Evolutionary conservation across 1,140 invertebrate genomes (phyloP), one percentile per base, ranked within the genome.

Genomic region (Euborellia annulipes): DNA sequence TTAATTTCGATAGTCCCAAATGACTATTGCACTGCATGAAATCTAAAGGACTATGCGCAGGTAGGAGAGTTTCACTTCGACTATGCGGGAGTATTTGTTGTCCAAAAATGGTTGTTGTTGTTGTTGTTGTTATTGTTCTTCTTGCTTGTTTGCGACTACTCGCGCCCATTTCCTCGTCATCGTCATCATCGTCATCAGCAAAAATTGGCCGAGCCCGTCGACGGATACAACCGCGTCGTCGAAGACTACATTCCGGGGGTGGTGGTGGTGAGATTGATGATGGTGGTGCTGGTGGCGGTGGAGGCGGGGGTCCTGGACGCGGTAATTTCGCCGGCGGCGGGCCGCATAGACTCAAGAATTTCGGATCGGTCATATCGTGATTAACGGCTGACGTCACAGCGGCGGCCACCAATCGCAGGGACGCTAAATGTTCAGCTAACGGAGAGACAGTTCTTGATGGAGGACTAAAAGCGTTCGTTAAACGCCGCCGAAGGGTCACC

Each of bases 301-400:
- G 11, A 11, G 1, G 16, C 17, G 3, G 3, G 16, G 7, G 11
- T 19, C 3, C 2, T 7, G 18, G 14, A 2, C 17, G 4, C 3
- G 39, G 17, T 13, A 20, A 3, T 7, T 17, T 37, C 4, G 36
- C 13, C 4, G 36, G 13, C 36, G 36, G 13, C 14, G 18, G 39
- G 2, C 1, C 16, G 20, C 16, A 48, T 21, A 27, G 16, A 41
- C 47, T 48, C 2, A 50, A 30, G 16, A 50, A 50, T 14, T 40
- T 39, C 2, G 48, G 48, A 27, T 50, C 44, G 11, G 48, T 50
- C 8, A 42, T 44, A 18, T 50, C 48, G n/a, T 50, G 48, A 36
- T 16, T n/a, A n/a, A 16, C n/a, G 19, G 14, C 4, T 4, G 4
- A 6, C 4, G 36, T 6, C 4, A 16, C 19, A 8, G 36, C 36